These are phyloP conservation scores for Rhopalosiphum padi DNA, from an alignment of 1,140 invertebrate genomes.

Conservation along the genomic window DNA sequence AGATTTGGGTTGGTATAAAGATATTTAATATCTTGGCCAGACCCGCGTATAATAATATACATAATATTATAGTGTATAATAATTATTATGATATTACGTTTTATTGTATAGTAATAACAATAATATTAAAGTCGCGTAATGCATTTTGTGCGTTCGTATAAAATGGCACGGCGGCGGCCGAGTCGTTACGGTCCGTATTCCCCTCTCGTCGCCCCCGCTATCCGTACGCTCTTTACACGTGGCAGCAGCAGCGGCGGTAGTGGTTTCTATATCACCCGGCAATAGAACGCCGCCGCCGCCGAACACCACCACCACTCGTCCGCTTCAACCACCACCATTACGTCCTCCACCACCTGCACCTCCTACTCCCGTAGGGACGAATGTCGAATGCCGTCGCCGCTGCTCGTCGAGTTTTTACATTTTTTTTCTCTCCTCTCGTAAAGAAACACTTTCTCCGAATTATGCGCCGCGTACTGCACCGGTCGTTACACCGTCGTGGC, in stretches of 20 bases:
- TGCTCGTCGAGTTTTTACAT: not conserved
- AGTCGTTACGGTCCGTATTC: slow-evolving; percentile 33
- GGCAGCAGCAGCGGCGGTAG: not conserved
- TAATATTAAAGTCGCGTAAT: slow-evolving; percentile 13
- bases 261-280: slow-evolving; percentile 11
- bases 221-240: not conserved
- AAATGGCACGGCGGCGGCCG: not conserved
- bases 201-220: not conserved
- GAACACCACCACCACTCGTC: not conserved
- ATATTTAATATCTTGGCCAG: not conserved
- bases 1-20: not conserved
- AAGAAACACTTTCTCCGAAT: slow-evolving; percentile 40
- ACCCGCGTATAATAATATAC: not conserved
- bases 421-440: slow-evolving; percentile 16
- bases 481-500: not conserved
- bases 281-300: not conserved
- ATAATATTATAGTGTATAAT: not conserved
- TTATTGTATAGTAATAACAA: not conserved
- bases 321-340: not conserved
- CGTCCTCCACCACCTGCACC: not conserved
- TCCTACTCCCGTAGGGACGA: not conserved
- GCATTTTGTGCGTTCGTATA: not conserved
- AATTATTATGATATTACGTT: not conserved
- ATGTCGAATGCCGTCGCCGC: not conserved
- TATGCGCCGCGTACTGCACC: slow-evolving; percentile 13